Conservation (phyloP, 2,888 invertebrate genomes). For the Spicauda simplicius region DNA sequence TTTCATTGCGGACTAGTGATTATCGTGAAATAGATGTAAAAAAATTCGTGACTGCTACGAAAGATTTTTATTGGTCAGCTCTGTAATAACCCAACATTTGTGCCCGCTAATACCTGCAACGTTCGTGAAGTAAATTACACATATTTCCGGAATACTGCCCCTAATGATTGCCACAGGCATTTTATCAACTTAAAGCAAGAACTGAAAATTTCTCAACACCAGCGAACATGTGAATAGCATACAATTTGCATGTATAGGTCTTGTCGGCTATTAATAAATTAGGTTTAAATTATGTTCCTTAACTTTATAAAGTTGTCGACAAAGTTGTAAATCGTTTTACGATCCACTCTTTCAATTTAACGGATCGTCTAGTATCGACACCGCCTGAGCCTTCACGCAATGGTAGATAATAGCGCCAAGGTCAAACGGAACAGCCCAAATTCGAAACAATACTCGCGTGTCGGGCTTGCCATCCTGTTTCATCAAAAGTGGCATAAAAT, state of each 20-base stretch:
- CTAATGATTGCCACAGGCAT: conserved; percentile 54
- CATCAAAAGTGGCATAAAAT: conserved; percentile 66
- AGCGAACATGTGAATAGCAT: conserved; percentile 37
- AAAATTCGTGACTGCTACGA: conserved; percentile 24
- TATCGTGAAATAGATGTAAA: conserved; percentile 2
- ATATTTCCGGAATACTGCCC: conserved; percentile 54
- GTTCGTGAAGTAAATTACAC: conserved; percentile 49
- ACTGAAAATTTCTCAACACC: conserved; percentile 40
- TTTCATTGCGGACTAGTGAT: background rate
- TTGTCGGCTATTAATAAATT: conserved; percentile 35
- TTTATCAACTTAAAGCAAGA: conserved; percentile 47
- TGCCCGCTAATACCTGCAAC: conserved; percentile 38
- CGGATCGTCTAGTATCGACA: conserved; percentile 16
- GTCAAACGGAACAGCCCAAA: conserved; percentile 36
- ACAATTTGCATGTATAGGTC: conserved; percentile 39
- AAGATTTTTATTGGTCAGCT: conserved; percentile 28
- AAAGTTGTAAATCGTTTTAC: conserved; percentile 24
- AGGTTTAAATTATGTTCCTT: conserved; percentile 31
- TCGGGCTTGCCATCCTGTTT: conserved; percentile 55
- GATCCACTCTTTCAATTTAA: conserved; percentile 24
- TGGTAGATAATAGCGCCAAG: conserved; percentile 33
- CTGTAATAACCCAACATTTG: conserved; percentile 39
- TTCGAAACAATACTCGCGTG: conserved; percentile 63
- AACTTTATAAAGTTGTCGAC: conserved; percentile 27
- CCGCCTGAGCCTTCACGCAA: conserved; percentile 18